phyloP scores from a whole-genome alignment of 2,113 vertebrate genomes.

The Epinephelus lanceolatus region DNA sequence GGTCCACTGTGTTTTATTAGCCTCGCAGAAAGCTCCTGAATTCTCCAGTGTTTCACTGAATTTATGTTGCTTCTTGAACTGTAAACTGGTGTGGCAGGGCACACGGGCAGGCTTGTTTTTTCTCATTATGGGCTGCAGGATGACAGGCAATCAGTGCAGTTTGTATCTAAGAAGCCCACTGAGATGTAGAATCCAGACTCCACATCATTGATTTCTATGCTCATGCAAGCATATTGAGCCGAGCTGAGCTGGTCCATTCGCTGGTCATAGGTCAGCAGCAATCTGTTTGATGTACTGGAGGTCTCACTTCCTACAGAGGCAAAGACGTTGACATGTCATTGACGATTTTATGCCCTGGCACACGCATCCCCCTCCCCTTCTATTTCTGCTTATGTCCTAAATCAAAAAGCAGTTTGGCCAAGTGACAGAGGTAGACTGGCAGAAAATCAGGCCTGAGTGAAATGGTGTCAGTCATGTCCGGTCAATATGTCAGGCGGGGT shows the following conservation, averaged over 20 bases:
- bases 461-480: constrained; percentile 45
- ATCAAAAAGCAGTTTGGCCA: constrained; percentile 69
- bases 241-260: constrained; percentile 24
- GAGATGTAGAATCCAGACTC: constrained; percentile 37
- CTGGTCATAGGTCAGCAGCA: constrained; percentile 72
- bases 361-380: background rate
- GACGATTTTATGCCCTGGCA: constrained; percentile 62
- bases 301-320: constrained; percentile 36
- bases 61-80: constrained; percentile 45
- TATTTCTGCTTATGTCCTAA: constrained; percentile 59
- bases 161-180: constrained; percentile 23
- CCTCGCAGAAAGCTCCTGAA: constrained; percentile 52
- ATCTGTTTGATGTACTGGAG: constrained; percentile 67
- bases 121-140: constrained; percentile 26
- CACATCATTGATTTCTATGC: constrained; percentile 15
- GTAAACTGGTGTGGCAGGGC: constrained; percentile 25
- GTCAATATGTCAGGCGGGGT: constrained; percentile 32
- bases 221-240: constrained; percentile 18
- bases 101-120: constrained; percentile 1
- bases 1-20: constrained; percentile 56
- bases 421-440: constrained; percentile 44
- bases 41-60: constrained; percentile 50
- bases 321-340: constrained; percentile 65
- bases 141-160: constrained; percentile 35
- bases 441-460: constrained; percentile 55